phyloP scores from a whole-genome alignment of 2,797 vertebrate genomes.

The Falco naumanni region DNA sequence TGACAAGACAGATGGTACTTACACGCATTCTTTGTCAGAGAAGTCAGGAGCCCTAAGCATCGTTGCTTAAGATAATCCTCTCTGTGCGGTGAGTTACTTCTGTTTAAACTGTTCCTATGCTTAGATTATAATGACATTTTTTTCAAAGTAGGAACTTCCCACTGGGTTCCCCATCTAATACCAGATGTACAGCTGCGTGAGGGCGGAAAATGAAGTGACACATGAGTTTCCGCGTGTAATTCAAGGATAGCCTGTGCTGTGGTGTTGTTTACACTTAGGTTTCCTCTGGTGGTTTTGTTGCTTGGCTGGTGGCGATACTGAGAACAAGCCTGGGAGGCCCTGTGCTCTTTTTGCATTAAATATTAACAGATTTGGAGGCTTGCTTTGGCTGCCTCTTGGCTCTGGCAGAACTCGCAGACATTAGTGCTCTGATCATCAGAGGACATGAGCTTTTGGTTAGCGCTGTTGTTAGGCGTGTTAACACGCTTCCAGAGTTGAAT shows the following conservation, averaged over 20 bases:
- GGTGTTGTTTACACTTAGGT: neutral
- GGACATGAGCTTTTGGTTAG: neutral
- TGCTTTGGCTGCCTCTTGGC: slow-evolving; percentile 1
- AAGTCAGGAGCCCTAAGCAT: neutral
- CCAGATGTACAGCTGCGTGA: neutral
- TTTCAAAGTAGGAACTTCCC: neutral
- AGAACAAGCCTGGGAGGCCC: neutral
- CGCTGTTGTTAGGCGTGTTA: neutral
- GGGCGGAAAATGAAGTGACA: slow-evolving; percentile 13
- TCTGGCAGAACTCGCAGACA: neutral
- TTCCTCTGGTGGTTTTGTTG: slow-evolving; percentile 11
- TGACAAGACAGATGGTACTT: neutral
- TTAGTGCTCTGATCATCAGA: neutral
- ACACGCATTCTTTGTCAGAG: neutral
- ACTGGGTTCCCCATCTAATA: neutral
- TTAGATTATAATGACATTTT: neutral
- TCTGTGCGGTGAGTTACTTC: neutral
- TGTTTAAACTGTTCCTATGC: neutral
- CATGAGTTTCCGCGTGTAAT: neutral
- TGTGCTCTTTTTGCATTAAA: neutral
- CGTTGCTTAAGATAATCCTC: neutral
- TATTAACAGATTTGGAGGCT: neutral
- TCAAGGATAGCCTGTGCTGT: neutral
- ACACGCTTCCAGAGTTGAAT: neutral
- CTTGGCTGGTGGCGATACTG: neutral